phyloP scores from a whole-genome alignment of 2,888 invertebrate genomes.

The Cosmia pyralina region DNA sequence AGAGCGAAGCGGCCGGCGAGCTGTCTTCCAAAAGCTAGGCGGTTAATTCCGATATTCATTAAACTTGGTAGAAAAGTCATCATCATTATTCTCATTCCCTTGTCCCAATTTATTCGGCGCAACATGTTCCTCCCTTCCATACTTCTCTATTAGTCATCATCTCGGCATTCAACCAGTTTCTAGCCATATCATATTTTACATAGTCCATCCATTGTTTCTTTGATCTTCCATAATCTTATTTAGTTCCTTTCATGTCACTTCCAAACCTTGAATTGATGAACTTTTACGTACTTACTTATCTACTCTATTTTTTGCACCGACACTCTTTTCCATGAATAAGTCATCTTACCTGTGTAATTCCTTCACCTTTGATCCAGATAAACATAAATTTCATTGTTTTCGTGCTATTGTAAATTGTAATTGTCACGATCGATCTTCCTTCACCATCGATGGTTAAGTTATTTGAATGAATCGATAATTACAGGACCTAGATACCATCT shows the following conservation, averaged over 20 bases:
- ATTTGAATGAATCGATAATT: not conserved
- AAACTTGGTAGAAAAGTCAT: not conserved
- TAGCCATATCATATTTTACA: not conserved
- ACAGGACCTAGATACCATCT: not conserved
- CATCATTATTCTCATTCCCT: not conserved
- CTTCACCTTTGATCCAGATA: slow-evolving; percentile 33
- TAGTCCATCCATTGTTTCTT: not conserved
- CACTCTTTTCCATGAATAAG: slow-evolving; percentile 11
- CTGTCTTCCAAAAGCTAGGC: no score
- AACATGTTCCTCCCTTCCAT: not conserved
- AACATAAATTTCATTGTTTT: slow-evolving; percentile 38
- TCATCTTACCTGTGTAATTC: not conserved
- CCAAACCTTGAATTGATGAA: slow-evolving; percentile 7
- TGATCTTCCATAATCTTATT: not conserved
- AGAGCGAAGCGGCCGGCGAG: no score
- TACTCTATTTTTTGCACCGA: not conserved
- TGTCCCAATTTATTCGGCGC: not conserved
- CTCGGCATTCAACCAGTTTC: not conserved
- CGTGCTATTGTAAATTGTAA: not conserved
- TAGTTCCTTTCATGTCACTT: not conserved
- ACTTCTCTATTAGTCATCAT: not conserved
- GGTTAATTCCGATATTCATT: not conserved
- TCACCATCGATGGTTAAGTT: not conserved
- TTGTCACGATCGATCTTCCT: slow-evolving; percentile 16
- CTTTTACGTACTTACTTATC: not conserved